Percentiles rank a stretch among this genome's conserved stretches.
Conservation (phyloP, 2,888 invertebrate species). For the Tenthredo mesomela region DNA sequence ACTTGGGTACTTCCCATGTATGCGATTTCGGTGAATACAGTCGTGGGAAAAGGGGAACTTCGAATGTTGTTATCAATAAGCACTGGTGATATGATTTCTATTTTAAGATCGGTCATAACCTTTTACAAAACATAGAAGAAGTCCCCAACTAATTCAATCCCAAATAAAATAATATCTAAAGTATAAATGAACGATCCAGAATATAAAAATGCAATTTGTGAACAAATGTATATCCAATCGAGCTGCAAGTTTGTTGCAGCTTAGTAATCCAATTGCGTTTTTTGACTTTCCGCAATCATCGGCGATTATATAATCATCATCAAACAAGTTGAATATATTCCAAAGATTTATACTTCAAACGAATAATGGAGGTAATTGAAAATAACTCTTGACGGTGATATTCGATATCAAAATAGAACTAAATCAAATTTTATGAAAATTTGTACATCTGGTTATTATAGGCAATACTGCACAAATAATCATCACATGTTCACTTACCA, state of each 20-base stretch:
- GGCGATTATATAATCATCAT: background rate
- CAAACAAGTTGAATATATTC: background rate
- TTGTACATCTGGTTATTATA: background rate
- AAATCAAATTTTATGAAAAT: background rate
- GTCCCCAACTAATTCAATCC: background rate
- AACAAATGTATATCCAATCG: background rate
- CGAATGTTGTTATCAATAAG: background rate
- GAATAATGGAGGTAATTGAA: background rate
- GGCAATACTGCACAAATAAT: background rate
- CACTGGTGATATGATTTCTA: background rate
- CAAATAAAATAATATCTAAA: background rate
- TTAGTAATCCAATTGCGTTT: background rate
- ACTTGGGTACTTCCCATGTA: constrained; percentile 12
- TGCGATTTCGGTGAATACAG: background rate
- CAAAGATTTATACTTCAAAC: background rate
- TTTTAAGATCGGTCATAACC: background rate
- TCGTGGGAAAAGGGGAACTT: background rate
- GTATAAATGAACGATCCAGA: background rate
- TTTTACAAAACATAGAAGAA: background rate
- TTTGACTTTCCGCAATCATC: background rate
- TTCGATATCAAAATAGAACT: background rate
- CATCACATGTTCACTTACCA: constrained; percentile 20
- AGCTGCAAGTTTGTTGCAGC: background rate
- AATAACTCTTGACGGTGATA: background rate
- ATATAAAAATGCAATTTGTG: background rate